Evolutionary conservation across 2,888 invertebrate species (phyloP), one percentile per base, ranked within the genome.

Genomic region (Leptothorax acervorum): DNA sequence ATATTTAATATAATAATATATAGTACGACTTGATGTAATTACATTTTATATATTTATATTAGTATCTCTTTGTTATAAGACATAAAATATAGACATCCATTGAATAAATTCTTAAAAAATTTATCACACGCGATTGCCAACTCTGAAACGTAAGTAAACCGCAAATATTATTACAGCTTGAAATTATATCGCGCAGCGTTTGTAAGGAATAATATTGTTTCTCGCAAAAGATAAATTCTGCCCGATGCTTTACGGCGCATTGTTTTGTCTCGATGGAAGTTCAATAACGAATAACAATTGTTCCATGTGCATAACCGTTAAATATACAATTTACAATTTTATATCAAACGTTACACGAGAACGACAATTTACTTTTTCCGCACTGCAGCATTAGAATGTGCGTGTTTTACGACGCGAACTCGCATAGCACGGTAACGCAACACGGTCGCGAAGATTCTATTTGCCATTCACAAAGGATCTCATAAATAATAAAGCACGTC

Each of bases 381-480:
- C 15, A 23, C 31, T 35, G 31, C 57, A 51, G 23, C 8, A 9
- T 35, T 3, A 15, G 35, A 9, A 15, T 15, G 53, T n/a, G 28
- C 31, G n/a, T 53, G 57, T 68, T 78, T 68, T 66, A 42, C 53
- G 42, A 78, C 9, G 15, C 31, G 45, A 68, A 53, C 15, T 12
- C 39, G 15, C 28, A 11, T 12, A 45, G 48, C 28, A 66, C 12
- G 35, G 55, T 55, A 45, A 45, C 28, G 65, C 65, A 65, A 57
- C 31, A 45, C n/a, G 45, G n/a, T 42, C 76, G 78, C n/a, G 12
- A 76, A 76, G 78, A 78, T 68, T 78, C 68, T 78, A 68, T 78
- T 78, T 35, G 28, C 68, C 78, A 78, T 78, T 78, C 78, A 68
- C 78, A 78, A 68, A 78, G 68, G 55, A 45, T 31, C 68, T 42